Evolutionary conservation across 2,113 vertebrate genomes (phyloP).

Genomic region (Helogale parvula): DNA sequence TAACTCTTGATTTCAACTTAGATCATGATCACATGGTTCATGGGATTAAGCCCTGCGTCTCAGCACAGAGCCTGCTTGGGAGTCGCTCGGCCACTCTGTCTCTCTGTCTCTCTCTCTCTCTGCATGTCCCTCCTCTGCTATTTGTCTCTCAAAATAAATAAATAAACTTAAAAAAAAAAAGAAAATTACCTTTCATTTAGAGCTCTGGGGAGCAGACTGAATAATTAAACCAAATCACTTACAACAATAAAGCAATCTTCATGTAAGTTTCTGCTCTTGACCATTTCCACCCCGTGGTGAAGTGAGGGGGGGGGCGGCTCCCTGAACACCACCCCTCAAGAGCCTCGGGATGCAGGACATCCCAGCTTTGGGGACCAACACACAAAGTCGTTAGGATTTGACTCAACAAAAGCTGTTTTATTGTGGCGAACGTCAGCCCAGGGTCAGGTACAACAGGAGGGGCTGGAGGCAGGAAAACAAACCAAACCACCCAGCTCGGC

Average conservation of each 20-base stretch:
- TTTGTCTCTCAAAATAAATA: too few relatives aligned
- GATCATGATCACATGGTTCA: too few relatives aligned
- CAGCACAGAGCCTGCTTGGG: too few relatives aligned
- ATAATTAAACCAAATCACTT: neutral
- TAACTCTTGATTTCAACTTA: too few relatives aligned
- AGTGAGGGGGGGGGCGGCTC: neutral
- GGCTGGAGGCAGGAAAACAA: neutral
- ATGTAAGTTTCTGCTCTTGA: neutral
- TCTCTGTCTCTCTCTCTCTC: too few relatives aligned
- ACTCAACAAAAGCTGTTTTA: neutral
- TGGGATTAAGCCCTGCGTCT: too few relatives aligned
- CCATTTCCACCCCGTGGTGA: neutral
- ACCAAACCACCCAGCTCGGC: neutral
- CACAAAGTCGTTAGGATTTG: neutral
- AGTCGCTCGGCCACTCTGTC: too few relatives aligned
- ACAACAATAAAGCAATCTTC: neutral
- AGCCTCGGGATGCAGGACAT: neutral
- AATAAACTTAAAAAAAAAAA: too few relatives aligned
- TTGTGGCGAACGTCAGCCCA: neutral
- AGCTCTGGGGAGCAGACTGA: neutral
- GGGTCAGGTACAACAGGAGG: neutral
- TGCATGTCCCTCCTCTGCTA: too few relatives aligned
- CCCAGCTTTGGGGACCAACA: neutral
- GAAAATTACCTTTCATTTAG: neutral
- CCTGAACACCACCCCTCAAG: neutral